phyloP scores from a whole-genome alignment of 2,797 vertebrate species.

The Alcedo atthis region DNA sequence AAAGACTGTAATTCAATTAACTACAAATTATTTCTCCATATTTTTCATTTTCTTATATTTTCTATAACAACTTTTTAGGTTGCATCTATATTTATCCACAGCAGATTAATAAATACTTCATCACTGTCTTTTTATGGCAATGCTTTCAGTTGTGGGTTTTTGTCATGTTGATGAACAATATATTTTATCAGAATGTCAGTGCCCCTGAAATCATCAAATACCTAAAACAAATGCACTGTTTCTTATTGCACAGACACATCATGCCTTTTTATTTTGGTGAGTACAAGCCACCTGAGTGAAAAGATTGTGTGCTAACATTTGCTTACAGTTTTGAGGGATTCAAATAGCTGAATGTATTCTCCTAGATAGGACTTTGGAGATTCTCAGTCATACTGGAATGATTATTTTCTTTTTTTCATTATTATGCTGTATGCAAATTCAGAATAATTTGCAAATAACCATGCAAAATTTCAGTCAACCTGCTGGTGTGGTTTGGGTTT shows the following conservation, averaged over 20 bases:
- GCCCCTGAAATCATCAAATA: background rate
- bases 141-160: background rate
- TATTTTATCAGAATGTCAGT: background rate
- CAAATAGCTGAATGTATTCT: background rate
- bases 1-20: background rate
- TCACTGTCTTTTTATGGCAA: background rate
- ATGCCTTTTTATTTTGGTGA: background rate
- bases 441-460: background rate
- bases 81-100: background rate
- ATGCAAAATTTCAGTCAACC: background rate
- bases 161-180: background rate
- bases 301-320: background rate
- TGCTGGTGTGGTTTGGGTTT: background rate
- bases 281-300: background rate
- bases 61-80: background rate
- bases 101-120: background rate
- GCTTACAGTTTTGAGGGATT: background rate
- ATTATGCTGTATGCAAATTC: background rate
- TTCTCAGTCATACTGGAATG: background rate
- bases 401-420: background rate
- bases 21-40: constrained; percentile 1
- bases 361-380: background rate
- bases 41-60: background rate
- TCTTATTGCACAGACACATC: background rate
- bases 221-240: background rate